Base-by-base conservation (phyloP, 1,140 invertebrate genomes). In the Drosophila tani region DNA sequence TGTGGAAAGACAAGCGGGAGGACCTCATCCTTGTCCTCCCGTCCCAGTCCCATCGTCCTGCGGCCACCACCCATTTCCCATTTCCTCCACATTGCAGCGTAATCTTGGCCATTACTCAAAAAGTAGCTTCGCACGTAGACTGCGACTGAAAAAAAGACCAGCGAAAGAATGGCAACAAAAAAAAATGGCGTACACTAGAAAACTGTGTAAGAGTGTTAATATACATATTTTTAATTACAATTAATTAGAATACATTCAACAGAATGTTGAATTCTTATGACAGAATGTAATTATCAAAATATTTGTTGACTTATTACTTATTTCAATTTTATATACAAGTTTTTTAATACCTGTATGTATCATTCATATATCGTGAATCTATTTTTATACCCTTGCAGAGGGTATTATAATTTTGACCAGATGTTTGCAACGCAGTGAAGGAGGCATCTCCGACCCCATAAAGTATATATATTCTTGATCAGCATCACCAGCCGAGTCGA, bases 81-180 rank as follows among this genome's bases (percentile, higher is more conserved):
- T 66, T 77, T 60, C 57, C 63, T 53, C 58, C 67, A 77, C 76
- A 73, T 71, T 82, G 80, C 80, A 87, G 62, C 69, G 84, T 87
- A 87, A 87, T 87, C 83, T 87, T 83, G 65, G 84, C 83, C 83
- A 87, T 87, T 87, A 88, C 77, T 87, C 83, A 88, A 88, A 87
- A 83, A 87, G 80, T 83, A 87, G 84, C 83, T 66, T 69, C 71
- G 73, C 83, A 87, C 83, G 83, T 87, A 88, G 67, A 46, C 59
- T 47, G 58, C 67, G 75, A 46, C 32, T 40, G n/a, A 62, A 77
- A 66, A 79, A 56, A 43, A 50, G 47, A 49, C 53, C 24, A 46
- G 66, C 35, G 47, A 50, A 65, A 75, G 66, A 73, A 79, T 83
- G 51, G 35, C 68, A 83, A 50, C 49, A 59, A 75, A 60, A 49